Evolutionary conservation across 2,888 invertebrate genomes (phyloP), one percentile per base, ranked within the genome.

Genomic region (Thera britannica): DNA sequence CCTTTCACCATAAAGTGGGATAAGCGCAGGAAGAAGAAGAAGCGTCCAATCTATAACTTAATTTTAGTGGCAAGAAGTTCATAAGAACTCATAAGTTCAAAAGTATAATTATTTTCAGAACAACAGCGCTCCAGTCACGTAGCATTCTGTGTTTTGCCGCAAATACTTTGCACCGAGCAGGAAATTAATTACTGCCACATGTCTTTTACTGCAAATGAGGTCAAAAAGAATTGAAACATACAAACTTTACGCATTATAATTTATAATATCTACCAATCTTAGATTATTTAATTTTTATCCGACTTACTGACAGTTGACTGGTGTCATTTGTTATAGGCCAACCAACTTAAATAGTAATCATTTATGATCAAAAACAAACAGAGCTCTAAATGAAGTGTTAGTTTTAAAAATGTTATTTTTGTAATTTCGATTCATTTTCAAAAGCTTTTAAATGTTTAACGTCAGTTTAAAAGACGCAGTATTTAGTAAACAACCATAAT

Each of bases 131-230:
- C 9, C 44, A 46, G 8, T 51, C 23, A 54, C 11, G 54, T 54
- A 3, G 35, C 54, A 54, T 54, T 34, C 36, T 35, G 23, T 54
- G 46, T 35, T 55, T 46, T 44, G 46, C 5, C 35, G 36, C 58
- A 58, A 48, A 58, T 36, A 49, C 41, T 46, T 58, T 58, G 58
- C 58, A 58, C 12, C 12, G 41, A 44, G 23, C 48, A 49, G n/a
- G n/a, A 44, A 52, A 61, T 52, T 61, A 61, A 61, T 54, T 52
- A 61, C 34, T n/a, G 34, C 34, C 60, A 59, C 51, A 51, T 44
- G 60, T 52, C 54, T 41, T 61, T 61, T 34, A 34, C 41, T 44
- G 35, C 12, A 55, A 62, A 62, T 35, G 48, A 58, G 48, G 48
- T 7, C 48, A 58, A 58, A 58, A 23, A 38, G 1, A 60, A 51